phyloP scores from a whole-genome alignment of 2,888 invertebrate species.

The Tiliacea citrago region DNA sequence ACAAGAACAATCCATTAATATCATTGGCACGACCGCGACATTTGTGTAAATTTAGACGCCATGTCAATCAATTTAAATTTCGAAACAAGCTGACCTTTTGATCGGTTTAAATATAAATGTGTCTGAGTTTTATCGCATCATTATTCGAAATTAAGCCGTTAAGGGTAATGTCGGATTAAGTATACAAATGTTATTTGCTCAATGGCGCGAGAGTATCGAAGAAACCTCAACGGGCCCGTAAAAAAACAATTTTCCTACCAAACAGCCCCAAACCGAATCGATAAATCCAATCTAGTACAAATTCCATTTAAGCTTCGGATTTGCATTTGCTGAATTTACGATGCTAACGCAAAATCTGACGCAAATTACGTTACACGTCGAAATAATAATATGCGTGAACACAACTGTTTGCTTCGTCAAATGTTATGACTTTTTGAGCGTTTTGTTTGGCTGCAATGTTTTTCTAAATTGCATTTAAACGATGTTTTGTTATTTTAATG shows the following conservation, averaged over 20 bases:
- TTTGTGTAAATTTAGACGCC: conserved; percentile 51
- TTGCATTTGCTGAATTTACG: conserved; percentile 59
- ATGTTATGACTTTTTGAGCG: not conserved
- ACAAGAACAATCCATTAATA: conserved; percentile 28
- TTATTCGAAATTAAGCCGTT: conserved; percentile 50
- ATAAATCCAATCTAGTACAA: conserved; percentile 60
- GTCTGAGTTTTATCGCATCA: conserved; percentile 31
- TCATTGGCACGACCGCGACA: conserved; percentile 41
- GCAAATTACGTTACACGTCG: conserved; percentile 31
- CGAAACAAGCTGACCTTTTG: conserved; percentile 45
- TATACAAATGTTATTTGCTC: conserved; percentile 52
- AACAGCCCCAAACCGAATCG: conserved; percentile 52
- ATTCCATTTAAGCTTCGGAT: conserved; percentile 60
- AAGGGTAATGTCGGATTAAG: conserved; percentile 42
- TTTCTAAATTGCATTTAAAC: not conserved
- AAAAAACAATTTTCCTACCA: conserved; percentile 62
- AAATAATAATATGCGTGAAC: conserved; percentile 36
- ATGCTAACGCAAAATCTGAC: conserved; percentile 45
- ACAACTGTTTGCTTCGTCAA: conserved; percentile 30
- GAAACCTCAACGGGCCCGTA: conserved; percentile 43
- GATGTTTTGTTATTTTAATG: conserved; percentile 12
- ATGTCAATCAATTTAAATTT: conserved; percentile 49
- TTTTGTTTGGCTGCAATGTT: conserved; percentile 13
- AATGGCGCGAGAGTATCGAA: conserved; percentile 38
- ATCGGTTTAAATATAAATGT: conserved; percentile 27